A percentile compares a stretch with the other conserved stretches of the same genome.
phyloP scores from a whole-genome alignment of 2,113 vertebrate genomes.

The Epinephelus moara region DNA sequence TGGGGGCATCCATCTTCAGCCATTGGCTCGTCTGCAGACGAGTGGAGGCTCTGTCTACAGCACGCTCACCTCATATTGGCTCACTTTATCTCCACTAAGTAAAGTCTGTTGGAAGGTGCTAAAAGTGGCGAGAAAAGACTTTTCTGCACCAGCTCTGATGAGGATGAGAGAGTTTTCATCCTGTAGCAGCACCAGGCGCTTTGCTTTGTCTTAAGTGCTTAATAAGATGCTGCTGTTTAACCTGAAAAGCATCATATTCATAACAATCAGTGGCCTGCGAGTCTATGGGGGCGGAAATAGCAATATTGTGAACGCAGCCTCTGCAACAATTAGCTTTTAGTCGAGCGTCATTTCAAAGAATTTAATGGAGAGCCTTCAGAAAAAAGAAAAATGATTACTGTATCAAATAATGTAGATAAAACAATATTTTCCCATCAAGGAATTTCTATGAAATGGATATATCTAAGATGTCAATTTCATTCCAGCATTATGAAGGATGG shows the following conservation, averaged over 20 bases:
- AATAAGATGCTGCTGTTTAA: constrained; percentile 64
- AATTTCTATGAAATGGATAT: constrained; percentile 86
- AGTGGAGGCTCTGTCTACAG: constrained; percentile 73
- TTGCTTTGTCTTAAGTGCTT: constrained; percentile 45
- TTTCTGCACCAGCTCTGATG: constrained; percentile 60
- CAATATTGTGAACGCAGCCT: constrained; percentile 42
- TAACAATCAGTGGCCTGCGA: constrained; percentile 44
- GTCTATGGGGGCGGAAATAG: constrained; percentile 34
- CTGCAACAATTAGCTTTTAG: constrained; percentile 75
- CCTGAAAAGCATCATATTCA: constrained; percentile 55
- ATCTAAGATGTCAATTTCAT: constrained; percentile 86
- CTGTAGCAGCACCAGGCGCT: constrained; percentile 29
- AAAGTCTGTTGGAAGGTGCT: constrained; percentile 78
- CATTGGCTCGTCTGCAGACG: constrained; percentile 79
- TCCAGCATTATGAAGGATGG: constrained; percentile 72
- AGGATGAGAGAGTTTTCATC: constrained; percentile 61
- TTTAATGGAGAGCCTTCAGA: constrained; percentile 72
- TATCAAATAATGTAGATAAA: constrained; percentile 83
- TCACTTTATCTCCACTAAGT: constrained; percentile 85
- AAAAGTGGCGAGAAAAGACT: constrained; percentile 71
- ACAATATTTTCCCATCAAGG: constrained; percentile 82
- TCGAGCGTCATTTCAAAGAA: constrained; percentile 69
- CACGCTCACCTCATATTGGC: constrained; percentile 79
- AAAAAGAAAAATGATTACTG: constrained; percentile 76
- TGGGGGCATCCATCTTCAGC: constrained; percentile 85